Evolutionary conservation across 1,140 invertebrate genomes (phyloP).

Genomic region (Drosophila arawakana): DNA sequence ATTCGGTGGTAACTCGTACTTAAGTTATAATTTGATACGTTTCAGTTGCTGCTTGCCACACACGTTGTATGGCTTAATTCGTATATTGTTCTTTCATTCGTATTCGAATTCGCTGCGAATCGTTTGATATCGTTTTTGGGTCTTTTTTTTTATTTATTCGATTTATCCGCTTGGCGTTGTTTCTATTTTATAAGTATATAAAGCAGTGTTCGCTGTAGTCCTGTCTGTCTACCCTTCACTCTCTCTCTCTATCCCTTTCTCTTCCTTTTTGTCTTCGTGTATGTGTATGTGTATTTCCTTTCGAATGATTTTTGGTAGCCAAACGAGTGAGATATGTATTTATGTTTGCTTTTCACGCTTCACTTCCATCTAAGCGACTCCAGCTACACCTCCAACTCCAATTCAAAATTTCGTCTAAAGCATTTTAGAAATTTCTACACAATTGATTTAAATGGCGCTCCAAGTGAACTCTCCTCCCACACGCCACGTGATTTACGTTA

Average conservation of each 20-base stretch:
- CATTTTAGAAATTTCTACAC: conserved; percentile 74
- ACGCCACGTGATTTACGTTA: conserved; percentile 41
- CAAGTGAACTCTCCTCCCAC: conserved; percentile 38
- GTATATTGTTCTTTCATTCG: conserved; percentile 54
- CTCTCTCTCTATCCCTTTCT: conserved; percentile 11
- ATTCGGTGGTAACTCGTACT: conserved; percentile 62
- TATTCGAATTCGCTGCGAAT: conserved; percentile 15
- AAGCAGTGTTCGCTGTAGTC: conserved; percentile 67
- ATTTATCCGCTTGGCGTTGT: conserved; percentile 54
- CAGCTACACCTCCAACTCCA: conserved; percentile 9
- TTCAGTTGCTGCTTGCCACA: conserved; percentile 57
- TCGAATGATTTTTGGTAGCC: conserved; percentile 68
- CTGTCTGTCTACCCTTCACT: conserved; percentile 3
- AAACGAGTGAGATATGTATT: conserved; percentile 58
- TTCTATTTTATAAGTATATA: conserved; percentile 65
- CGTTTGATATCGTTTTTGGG: conserved; percentile 48
- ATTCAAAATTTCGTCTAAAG: conserved; percentile 38
- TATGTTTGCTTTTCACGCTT: conserved; percentile 79
- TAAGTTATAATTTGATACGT: conserved; percentile 77
- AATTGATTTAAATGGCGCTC: conserved; percentile 77
- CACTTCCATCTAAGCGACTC: conserved; percentile 35
- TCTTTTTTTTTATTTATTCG: conserved; percentile 48
- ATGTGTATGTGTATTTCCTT: conserved; percentile 46
- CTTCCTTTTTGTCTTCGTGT: conserved; percentile 18
- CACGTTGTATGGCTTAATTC: conserved; percentile 66